These are phyloP conservation scores for Diuraphis noxia DNA, from an alignment of 1,140 invertebrate genomes.

Conservation along the genomic window DNA sequence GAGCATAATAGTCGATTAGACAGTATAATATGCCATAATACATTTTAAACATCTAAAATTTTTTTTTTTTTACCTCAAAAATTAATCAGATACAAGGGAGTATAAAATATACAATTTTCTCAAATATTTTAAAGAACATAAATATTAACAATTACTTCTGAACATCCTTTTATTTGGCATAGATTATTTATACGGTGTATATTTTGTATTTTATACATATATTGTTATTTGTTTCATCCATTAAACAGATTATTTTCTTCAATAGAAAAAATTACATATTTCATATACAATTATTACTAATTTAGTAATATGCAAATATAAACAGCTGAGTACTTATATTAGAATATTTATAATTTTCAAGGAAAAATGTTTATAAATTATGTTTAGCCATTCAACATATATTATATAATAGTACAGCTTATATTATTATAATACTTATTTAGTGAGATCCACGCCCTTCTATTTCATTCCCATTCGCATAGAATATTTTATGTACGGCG, in stretches of 20 bases:
- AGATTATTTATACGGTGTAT: neutral
- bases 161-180: neutral
- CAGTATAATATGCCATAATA: neutral
- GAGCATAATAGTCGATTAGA: neutral
- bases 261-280: neutral
- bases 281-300: neutral
- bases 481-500: neutral
- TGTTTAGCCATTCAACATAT: too few species aligned
- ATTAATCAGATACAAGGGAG: neutral
- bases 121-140: neutral
- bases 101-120: neutral
- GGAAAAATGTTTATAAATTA: neutral
- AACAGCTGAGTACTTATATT: neutral
- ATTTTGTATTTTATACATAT: too few species aligned
- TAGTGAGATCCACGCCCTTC: neutral
- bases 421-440: constrained; percentile 10
- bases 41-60: neutral
- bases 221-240: neutral
- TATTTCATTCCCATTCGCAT: neutral
- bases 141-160: neutral
- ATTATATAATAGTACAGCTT: neutral
- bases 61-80: neutral
- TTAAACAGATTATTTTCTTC: neutral
- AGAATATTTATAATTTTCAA: neutral
- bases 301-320: neutral